These are phyloP conservation scores for Achlya flavicornis DNA, from an alignment of 2,888 invertebrate species.

Conservation along the genomic window DNA sequence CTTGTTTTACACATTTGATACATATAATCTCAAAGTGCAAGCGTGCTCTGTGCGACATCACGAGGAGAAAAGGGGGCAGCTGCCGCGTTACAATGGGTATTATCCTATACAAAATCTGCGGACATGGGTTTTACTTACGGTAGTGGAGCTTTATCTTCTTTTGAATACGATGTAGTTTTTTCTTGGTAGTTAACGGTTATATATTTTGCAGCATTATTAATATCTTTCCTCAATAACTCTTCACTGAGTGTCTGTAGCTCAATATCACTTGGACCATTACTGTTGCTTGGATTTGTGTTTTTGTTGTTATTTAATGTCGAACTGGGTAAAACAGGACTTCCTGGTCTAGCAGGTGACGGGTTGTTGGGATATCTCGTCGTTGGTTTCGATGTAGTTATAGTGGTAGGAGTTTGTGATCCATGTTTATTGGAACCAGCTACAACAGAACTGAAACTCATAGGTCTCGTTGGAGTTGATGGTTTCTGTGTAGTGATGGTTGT, in stretches of 20 bases:
- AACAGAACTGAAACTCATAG: slow-evolving; percentile 62
- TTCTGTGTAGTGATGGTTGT: slow-evolving; percentile 33
- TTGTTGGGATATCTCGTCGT: slow-evolving; percentile 34
- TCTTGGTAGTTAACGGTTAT: slow-evolving; percentile 90
- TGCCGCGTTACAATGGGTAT: no score
- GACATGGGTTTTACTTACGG: slow-evolving; percentile 84
- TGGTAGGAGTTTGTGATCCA: slow-evolving; percentile 27
- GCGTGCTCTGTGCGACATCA: no score
- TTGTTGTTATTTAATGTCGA: slow-evolving; percentile 70
- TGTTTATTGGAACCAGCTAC: slow-evolving; percentile 59
- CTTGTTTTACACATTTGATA: no score
- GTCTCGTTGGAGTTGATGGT: slow-evolving; percentile 46
- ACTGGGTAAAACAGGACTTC: slow-evolving; percentile 66
- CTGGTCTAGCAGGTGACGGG: slow-evolving; percentile 39
- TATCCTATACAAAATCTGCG: not conserved
- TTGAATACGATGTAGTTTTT: slow-evolving; percentile 87
- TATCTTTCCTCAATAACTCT: slow-evolving; percentile 87
- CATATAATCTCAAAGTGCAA: no score
- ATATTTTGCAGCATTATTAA: slow-evolving; percentile 88
- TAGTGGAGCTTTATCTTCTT: slow-evolving; percentile 88
- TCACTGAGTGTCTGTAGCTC: slow-evolving; percentile 89
- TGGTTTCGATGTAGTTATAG: slow-evolving; percentile 42
- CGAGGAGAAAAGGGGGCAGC: no score
- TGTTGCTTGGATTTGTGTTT: slow-evolving; percentile 47
- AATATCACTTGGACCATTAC: slow-evolving; percentile 76